phyloP scores from a whole-genome alignment of 2,113 vertebrate species.

The Mormyrus iriodes region DNA sequence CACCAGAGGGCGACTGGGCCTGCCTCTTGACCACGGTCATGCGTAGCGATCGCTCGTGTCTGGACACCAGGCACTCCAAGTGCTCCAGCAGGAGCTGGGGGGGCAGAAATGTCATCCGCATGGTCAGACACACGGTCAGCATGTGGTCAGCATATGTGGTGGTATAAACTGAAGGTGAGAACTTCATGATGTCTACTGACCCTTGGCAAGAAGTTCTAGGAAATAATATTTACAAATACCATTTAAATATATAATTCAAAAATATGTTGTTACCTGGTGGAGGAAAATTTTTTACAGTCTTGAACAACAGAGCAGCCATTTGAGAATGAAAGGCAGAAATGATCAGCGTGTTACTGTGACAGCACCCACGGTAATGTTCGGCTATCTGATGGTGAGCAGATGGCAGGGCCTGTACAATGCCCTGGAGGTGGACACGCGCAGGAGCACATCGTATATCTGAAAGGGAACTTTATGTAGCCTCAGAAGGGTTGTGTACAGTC shows the following conservation, averaged over 20 bases:
- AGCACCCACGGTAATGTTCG: neutral
- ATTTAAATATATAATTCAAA: neutral
- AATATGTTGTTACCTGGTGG: neutral
- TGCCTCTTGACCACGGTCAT: conserved; percentile 98
- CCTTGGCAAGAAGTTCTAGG: neutral
- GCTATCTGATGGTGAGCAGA: neutral
- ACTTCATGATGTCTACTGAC: neutral
- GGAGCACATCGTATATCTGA: neutral
- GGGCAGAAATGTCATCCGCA: neutral
- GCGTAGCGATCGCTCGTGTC: conserved; percentile 91
- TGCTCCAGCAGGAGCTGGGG: conserved; percentile 89
- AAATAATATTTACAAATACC: neutral
- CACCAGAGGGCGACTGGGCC: conserved; percentile 97
- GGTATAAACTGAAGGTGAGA: neutral
- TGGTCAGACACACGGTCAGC: neutral
- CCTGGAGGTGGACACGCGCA: neutral
- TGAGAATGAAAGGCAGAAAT: neutral
- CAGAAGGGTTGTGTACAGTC: neutral
- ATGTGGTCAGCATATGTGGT: neutral
- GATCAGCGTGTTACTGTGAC: neutral
- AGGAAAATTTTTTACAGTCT: neutral
- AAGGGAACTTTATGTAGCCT: neutral
- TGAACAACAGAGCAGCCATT: neutral
- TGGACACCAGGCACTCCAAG: conserved; percentile 96
- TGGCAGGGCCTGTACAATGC: neutral